Evolutionary conservation across 1,140 invertebrate genomes (phyloP), one percentile per base, ranked within the genome.

Genomic region (Drosophila sucinea): DNA sequence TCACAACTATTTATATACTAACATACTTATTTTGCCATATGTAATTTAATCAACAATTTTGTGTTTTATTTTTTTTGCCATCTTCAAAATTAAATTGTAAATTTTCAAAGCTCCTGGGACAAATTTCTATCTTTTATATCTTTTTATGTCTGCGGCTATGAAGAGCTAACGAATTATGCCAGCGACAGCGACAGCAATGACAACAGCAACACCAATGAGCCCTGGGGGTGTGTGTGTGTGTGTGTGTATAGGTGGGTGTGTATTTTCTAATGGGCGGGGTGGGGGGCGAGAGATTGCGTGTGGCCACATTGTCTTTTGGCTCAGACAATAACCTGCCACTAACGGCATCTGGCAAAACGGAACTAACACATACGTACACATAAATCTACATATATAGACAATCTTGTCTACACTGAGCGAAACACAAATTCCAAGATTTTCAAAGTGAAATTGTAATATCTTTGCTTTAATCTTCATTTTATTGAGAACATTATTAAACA

Each of bases 41-140:
- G 29, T 35, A 51, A 58, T 51, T 51, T 51, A 51, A 51, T 51
- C 44, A 51, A 51, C 44, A 51, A 27, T 51, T 51, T 51, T 51
- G 44, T 25, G 3, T 27, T 25, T 6, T 27, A 6, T 51, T 51
- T 8, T 47, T 40, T 17, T 51, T 74, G 57, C 62, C 82, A 86
- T 81, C 75, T 86, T 72, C 72, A 79, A 79, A 86, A 86, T 86
- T 70, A 86, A 86, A 86, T 86, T 86, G 82, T 86, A 86, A 86
- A 86, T 86, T 86, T 70, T 76, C 60, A 79, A 86, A 68, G 79
- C 82, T 86, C 82, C 60, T 79, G 82, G 82, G 82, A 86, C 75
- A 79, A 86, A 86, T 86, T 86, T 81, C 67, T 81, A 78, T 78
- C 81, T 86, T 86, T 85, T 85, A 81, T 85, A 79, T 81, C 68